These are phyloP conservation scores for Chondrilla cf. caribensis DNA, from an alignment of 37 sponge, comb jelly and placozoan genomes.

Conservation along the genomic window DNA sequence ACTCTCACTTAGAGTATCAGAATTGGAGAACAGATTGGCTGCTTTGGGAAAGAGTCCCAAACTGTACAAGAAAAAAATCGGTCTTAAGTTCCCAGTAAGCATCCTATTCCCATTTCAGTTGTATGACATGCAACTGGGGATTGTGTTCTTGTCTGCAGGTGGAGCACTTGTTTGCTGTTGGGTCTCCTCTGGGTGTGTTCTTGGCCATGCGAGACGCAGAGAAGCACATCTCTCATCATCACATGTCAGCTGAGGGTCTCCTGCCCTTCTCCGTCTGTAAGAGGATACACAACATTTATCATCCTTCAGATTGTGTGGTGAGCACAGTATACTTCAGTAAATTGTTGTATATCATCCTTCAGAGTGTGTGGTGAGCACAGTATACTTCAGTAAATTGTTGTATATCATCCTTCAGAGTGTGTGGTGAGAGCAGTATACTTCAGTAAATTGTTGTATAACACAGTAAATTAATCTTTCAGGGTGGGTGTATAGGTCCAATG, in stretches of 20 bases:
- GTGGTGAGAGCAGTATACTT: constrained; percentile 48
- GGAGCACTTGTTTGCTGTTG: constrained; percentile 87
- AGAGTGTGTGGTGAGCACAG: constrained; percentile 75
- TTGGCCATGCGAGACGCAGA: constrained; percentile 70
- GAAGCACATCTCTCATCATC: constrained; percentile 31
- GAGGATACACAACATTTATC: constrained; percentile 83
- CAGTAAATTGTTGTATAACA: constrained; percentile 39
- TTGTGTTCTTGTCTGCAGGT: constrained; percentile 35
- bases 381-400: no score
- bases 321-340: constrained; percentile 7
- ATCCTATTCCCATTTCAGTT: no score
- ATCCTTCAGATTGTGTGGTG: constrained; percentile 88
- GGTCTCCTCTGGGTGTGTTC: constrained; percentile 85
- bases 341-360: constrained; percentile 83
- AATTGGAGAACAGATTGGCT: not conserved
- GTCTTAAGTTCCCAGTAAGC: constrained; percentile 15
- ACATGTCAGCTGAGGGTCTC: constrained; percentile 43
- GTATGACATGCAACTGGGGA: not conserved
- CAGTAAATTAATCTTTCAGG: constrained; percentile 67
- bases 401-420: constrained; percentile 90
- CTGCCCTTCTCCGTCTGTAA: constrained; percentile 78
- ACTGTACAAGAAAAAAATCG: not conserved
- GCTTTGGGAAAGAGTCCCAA: not conserved
- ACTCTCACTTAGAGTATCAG: constrained; percentile 2
- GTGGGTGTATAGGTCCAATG: constrained; percentile 29